Conservation (phyloP, 2,113 vertebrate genomes). For the Hystrix cristata region DNA sequence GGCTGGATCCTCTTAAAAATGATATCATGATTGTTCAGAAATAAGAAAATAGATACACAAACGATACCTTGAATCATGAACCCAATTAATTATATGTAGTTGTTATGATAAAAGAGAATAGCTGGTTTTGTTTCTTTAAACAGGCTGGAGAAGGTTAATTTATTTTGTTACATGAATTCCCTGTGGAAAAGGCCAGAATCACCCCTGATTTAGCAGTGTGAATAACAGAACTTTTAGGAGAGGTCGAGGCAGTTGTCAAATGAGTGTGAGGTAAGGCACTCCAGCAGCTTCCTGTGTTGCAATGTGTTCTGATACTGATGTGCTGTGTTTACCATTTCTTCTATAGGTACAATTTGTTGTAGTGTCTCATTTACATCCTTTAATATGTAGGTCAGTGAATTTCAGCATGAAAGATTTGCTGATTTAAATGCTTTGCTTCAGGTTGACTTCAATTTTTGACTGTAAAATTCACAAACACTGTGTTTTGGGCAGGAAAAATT, state of each 20-base stretch:
- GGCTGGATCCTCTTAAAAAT: background rate
- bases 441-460: slow-evolving; percentile 83
- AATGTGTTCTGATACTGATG: background rate
- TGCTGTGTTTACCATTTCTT: background rate
- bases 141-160: slow-evolving; percentile 10
- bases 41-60: background rate
- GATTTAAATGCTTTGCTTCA: slow-evolving; percentile 83
- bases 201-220: background rate
- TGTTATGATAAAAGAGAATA: slow-evolving; percentile 29
- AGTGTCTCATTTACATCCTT: slow-evolving; percentile 70
- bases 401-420: slow-evolving; percentile 85
- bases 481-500: slow-evolving; percentile 77
- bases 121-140: slow-evolving; percentile 41
- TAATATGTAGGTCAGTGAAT: slow-evolving; percentile 88
- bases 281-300: background rate
- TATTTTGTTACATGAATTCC: background rate
- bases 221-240: background rate
- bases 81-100: background rate
- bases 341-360: background rate
- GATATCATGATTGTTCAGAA: background rate
- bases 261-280: background rate
- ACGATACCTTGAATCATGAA: background rate
- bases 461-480: slow-evolving; percentile 74
- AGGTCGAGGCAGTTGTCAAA: background rate
- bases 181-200: background rate